Evolutionary conservation across 2,113 vertebrate species (phyloP).

Genomic region (Glareola pratincola): DNA sequence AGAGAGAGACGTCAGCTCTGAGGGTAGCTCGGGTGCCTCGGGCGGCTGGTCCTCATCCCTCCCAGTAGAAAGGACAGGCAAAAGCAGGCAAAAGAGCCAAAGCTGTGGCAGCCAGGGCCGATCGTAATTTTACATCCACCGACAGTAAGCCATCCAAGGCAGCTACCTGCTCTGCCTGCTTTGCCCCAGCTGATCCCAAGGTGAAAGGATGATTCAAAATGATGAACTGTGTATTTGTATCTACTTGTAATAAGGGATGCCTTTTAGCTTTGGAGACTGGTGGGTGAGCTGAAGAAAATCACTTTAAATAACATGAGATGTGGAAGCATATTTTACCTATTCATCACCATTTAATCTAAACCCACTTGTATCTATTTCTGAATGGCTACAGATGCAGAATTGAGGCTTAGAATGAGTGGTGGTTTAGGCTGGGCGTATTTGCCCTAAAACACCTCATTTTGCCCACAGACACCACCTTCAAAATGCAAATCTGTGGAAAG

Average conservation of each 20-base stretch:
- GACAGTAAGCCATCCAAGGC: neutral
- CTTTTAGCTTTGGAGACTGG: neutral
- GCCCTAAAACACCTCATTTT: neutral
- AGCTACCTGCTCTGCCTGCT: neutral
- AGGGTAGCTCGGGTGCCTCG: neutral
- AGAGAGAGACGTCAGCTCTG: neutral
- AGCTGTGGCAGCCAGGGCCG: fast-evolving
- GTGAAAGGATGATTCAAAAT: neutral
- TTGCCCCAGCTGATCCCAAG: neutral
- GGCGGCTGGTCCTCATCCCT: neutral
- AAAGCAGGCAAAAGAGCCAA: neutral
- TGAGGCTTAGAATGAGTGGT: neutral
- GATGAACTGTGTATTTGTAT: neutral
- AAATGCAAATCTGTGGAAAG: neutral
- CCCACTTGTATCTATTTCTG: neutral
- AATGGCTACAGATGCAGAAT: neutral
- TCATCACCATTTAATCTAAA: conserved; percentile 10
- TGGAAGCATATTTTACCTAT: neutral
- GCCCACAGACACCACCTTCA: neutral
- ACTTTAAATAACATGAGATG: neutral
- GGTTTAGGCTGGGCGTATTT: neutral
- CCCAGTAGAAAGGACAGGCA: neutral
- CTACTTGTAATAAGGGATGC: neutral
- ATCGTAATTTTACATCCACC: neutral
- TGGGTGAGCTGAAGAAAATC: neutral